Percentiles rank a stretch among this genome's conserved stretches.
These are phyloP conservation scores for Euborellia annulipes DNA, from an alignment of 1,140 invertebrate genomes.

Conservation along the genomic window DNA sequence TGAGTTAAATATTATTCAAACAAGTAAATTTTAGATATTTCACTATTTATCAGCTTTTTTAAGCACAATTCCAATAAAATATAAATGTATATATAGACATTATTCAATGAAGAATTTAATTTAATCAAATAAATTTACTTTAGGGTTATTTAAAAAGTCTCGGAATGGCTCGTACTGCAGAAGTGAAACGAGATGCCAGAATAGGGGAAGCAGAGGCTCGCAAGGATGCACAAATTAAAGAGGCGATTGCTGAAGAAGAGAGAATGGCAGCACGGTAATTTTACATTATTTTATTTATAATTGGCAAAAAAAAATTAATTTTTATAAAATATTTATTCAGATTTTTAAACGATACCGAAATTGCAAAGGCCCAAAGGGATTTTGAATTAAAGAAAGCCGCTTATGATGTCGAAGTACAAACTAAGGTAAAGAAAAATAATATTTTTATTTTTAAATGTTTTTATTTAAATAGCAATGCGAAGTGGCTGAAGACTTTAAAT, in stretches of 20 bases:
- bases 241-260: conserved; percentile 92
- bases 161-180: conserved; percentile 89
- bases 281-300: background rate
- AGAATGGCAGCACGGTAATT: conserved; percentile 58
- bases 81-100: background rate
- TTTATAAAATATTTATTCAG: conserved; percentile 24
- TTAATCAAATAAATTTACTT: conserved; percentile 19
- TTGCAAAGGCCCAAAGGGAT: conserved; percentile 88
- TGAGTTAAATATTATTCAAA: too few relatives aligned
- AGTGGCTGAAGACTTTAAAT: too few relatives aligned
- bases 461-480: background rate
- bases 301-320: background rate
- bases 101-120: conserved; percentile 9
- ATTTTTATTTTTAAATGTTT: background rate
- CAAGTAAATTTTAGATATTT: too few relatives aligned
- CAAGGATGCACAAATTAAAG: conserved; percentile 73
- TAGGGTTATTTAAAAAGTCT: conserved; percentile 89
- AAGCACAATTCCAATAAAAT: background rate
- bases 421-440: conserved; percentile 45
- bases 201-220: conserved; percentile 92
- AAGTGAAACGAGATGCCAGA: conserved; percentile 89
- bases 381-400: conserved; percentile 95
- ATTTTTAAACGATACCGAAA: conserved; percentile 88
- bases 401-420: conserved; percentile 93
- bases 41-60: background rate